phyloP scores from a whole-genome alignment of 2,113 vertebrate genomes.

The Semnornis frantzii region DNA sequence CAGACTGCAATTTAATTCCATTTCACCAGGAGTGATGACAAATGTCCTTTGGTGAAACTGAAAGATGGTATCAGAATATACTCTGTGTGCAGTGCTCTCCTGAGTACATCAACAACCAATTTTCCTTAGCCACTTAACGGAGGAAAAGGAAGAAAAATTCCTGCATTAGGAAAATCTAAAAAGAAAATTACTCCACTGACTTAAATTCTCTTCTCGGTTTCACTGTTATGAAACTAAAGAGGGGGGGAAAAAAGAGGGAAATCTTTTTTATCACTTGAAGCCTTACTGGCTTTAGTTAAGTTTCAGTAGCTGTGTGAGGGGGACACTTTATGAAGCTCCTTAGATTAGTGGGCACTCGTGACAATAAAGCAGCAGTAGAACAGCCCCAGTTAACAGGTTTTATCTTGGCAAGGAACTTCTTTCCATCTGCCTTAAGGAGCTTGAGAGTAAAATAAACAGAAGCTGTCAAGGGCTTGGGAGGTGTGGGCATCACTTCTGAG shows the following conservation, averaged over 20 bases:
- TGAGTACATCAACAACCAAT: constrained; percentile 20
- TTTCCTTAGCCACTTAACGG: constrained; percentile 16
- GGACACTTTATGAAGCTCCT: not conserved
- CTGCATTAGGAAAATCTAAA: not conserved
- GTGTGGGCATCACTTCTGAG: not conserved
- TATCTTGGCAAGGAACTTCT: not conserved
- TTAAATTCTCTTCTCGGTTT: not conserved
- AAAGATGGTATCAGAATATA: constrained; percentile 29
- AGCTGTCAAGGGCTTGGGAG: not conserved
- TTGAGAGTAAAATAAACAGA: constrained; percentile 28
- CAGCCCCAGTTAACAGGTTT: constrained; percentile 8
- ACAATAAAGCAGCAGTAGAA: constrained; percentile 34
- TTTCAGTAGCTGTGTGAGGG: not conserved
- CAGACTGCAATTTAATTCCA: constrained; percentile 23
- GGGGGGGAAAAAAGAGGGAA: not conserved
- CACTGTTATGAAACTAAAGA: not conserved
- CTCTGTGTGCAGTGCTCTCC: not conserved
- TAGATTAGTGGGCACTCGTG: constrained; percentile 19
- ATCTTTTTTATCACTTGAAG: not conserved
- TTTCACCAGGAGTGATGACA: constrained; percentile 41
- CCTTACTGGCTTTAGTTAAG: not conserved
- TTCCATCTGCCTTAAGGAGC: not conserved
- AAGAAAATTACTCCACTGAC: not conserved
- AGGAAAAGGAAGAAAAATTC: not conserved
- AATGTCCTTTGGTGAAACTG: constrained; percentile 38